A percentile compares a stretch with the other conserved stretches of the same genome.
phyloP scores from a whole-genome alignment of 2,797 vertebrate genomes.

The Ataeniobius toweri region DNA sequence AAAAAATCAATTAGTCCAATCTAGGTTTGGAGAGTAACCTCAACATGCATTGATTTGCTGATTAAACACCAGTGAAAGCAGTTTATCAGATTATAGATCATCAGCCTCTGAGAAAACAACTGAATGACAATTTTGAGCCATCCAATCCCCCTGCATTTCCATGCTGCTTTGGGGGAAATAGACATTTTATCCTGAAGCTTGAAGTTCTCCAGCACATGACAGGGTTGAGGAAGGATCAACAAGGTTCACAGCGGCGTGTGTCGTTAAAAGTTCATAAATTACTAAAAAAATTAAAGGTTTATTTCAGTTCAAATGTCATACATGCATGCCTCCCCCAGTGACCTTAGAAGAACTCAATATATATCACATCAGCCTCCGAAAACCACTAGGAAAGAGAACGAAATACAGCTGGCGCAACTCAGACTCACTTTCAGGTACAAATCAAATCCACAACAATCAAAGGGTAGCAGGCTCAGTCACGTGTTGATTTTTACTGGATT shows the following conservation, averaged over 20 bases:
- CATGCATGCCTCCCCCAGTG: background rate
- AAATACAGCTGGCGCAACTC: constrained; percentile 22
- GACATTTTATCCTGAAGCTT: constrained; percentile 22
- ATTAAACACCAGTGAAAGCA: constrained; percentile 7
- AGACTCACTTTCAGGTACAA: background rate
- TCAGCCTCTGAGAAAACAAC: constrained; percentile 1
- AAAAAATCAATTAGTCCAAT: background rate
- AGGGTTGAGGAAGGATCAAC: constrained; percentile 8
- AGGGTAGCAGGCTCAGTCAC: background rate
- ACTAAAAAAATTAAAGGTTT: constrained; percentile 10
- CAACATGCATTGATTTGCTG: background rate
- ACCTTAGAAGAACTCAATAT: constrained; percentile 14
- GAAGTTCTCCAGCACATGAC: constrained; percentile 15
- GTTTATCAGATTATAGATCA: constrained; percentile 13
- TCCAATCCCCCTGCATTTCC: constrained; percentile 18
- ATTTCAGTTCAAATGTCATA: constrained; percentile 25
- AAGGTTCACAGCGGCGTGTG: constrained; percentile 14
- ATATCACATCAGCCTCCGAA: constrained; percentile 8
- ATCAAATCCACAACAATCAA: constrained; percentile 4
- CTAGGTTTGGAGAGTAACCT: background rate
- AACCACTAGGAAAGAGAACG: constrained; percentile 30
- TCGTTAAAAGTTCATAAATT: constrained; percentile 4
- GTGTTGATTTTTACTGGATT: background rate
- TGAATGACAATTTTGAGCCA: constrained; percentile 10
- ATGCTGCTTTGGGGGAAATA: constrained; percentile 19